phyloP scores from a whole-genome alignment of 2,113 vertebrate genomes.

The Myiagra hebetior region DNA sequence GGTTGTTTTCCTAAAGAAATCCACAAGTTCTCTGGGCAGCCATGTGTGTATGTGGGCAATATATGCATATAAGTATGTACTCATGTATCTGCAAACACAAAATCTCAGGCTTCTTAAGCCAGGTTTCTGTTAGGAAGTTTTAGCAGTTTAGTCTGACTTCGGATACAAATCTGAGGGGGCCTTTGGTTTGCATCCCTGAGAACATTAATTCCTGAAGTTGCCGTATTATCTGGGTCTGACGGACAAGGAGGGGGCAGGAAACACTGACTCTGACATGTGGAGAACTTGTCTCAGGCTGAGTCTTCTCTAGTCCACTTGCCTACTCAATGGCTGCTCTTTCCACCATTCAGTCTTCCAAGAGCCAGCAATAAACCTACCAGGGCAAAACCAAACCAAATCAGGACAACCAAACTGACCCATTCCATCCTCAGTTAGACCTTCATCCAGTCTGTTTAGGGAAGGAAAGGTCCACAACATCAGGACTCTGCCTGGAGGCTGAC shows the following conservation, averaged over 20 bases:
- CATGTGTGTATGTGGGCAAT: neutral
- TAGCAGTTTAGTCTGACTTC: neutral
- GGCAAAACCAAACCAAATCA: neutral
- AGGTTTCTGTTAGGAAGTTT: neutral
- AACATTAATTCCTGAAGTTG: neutral
- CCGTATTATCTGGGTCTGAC: fast-evolving
- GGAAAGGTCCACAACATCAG: neutral
- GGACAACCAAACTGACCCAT: neutral
- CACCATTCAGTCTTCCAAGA: neutral
- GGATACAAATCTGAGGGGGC: neutral
- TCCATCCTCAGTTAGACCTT: neutral
- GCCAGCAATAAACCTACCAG: neutral
- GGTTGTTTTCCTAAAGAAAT: neutral
- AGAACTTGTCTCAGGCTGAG: neutral
- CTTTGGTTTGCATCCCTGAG: neutral
- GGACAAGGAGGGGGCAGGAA: neutral
- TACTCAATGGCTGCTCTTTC: neutral
- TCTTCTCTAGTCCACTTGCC: neutral
- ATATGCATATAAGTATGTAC: fast-evolving
- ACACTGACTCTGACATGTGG: neutral
- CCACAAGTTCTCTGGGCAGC: neutral
- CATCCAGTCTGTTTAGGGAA: neutral
- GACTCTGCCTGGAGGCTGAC: neutral
- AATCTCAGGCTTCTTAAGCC: neutral
- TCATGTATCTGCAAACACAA: neutral